Evolutionary conservation across 2,888 invertebrate species (phyloP).

Genomic region (Octonoba sinensis): DNA sequence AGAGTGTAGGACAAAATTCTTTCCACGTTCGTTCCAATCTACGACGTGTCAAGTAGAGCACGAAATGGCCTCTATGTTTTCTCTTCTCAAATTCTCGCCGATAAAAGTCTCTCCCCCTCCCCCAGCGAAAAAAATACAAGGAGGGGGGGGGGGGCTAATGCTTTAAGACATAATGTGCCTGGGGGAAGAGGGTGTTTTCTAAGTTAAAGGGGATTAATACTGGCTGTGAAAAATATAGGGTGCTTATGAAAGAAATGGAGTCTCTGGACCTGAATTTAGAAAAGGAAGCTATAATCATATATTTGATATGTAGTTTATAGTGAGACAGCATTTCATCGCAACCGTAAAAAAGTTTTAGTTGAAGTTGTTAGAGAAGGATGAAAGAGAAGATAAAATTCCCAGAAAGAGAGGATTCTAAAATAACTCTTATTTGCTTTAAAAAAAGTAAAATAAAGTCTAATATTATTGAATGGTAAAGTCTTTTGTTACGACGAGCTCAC

Average conservation of each 20-base stretch:
- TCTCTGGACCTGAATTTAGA: slow-evolving; percentile 38
- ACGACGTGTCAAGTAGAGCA: slow-evolving; percentile 62
- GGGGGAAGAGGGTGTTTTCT: slow-evolving; percentile 16
- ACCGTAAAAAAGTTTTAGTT: too few relatives aligned
- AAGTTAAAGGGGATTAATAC: slow-evolving; percentile 57
- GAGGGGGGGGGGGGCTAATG: slow-evolving; percentile 19
- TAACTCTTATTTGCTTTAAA: too few relatives aligned
- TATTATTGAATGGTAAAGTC: too few relatives aligned
- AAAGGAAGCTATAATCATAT: background rate
- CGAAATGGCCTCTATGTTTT: slow-evolving; percentile 53
- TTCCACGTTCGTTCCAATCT: slow-evolving; percentile 57
- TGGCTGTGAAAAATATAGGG: slow-evolving; percentile 52
- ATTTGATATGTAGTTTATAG: too few relatives aligned
- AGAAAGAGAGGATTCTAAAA: too few relatives aligned
- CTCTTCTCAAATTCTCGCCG: slow-evolving; percentile 58
- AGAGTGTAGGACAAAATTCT: slow-evolving; percentile 59
- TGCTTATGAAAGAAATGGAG: slow-evolving; percentile 41
- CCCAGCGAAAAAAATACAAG: slow-evolving; percentile 5
- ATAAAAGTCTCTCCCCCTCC: slow-evolving; percentile 36
- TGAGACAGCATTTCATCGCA: too few relatives aligned
- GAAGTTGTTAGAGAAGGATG: too few relatives aligned
- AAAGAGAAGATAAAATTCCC: too few relatives aligned
- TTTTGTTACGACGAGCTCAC: too few relatives aligned
- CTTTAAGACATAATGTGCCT: slow-evolving; percentile 35
- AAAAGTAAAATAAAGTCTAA: too few relatives aligned